Conservation (phyloP, 2,888 invertebrate genomes). For the Pollenia griseotomentosa region DNA sequence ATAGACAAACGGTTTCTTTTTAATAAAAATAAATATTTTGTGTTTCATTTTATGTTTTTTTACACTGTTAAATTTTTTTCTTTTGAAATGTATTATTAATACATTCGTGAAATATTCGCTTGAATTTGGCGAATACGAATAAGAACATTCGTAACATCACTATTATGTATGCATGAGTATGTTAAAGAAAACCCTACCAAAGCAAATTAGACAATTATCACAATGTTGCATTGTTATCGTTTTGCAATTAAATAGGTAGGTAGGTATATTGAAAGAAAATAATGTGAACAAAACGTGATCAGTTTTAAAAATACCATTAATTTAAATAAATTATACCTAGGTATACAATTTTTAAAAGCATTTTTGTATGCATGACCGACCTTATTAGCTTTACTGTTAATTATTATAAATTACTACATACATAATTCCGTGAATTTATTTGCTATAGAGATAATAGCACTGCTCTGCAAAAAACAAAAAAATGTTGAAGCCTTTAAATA, state of each 20-base stretch:
- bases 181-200: not conserved
- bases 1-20: no score
- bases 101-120: no score
- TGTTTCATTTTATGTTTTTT: no score
- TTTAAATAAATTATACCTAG: not conserved
- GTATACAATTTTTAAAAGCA: not conserved
- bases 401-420: not conserved
- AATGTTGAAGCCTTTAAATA: not conserved
- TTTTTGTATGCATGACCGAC: conserved; percentile 3
- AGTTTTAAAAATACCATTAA: not conserved
- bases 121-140: no score
- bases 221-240: not conserved
- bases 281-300: conserved; percentile 11
- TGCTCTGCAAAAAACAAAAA: not conserved
- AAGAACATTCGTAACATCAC: no score
- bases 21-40: no score
- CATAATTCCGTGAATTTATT: no score
- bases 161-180: no score
- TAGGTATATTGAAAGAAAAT: not conserved
- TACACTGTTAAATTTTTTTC: no score
- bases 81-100: no score
- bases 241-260: not conserved
- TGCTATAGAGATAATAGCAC: no score
- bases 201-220: conserved; percentile 5
- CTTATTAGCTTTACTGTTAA: not conserved